These are phyloP conservation scores for Trogon surrucura DNA, from an alignment of 2,113 vertebrate species.

Conservation along the genomic window DNA sequence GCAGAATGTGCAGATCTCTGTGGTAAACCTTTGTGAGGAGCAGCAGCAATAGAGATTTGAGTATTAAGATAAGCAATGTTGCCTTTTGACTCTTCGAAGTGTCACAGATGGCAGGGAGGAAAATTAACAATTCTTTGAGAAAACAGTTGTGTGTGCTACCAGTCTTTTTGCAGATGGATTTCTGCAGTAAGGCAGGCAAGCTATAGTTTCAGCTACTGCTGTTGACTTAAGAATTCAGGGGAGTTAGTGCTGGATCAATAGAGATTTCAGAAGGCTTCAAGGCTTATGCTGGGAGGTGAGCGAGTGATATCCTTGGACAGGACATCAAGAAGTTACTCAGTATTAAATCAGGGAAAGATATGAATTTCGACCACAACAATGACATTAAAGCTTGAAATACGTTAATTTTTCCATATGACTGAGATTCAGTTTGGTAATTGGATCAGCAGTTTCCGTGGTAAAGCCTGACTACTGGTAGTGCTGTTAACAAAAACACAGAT, in stretches of 20 bases:
- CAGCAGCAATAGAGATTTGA: not conserved
- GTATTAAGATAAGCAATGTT: fast-evolving
- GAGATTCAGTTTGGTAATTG: not conserved
- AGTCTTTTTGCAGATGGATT: not conserved
- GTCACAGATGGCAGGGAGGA: not conserved
- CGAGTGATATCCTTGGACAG: not conserved
- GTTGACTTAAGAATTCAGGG: slow-evolving; percentile 22
- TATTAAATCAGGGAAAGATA: not conserved
- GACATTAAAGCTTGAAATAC: not conserved
- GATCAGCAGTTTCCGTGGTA: not conserved
- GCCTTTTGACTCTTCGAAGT: not conserved
- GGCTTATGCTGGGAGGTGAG: not conserved
- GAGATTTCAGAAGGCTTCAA: slow-evolving; percentile 14
- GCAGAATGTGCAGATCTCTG: not conserved
- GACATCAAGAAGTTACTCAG: not conserved
- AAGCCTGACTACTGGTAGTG: not conserved
- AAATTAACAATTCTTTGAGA: slow-evolving; percentile 16
- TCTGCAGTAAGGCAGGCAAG: slow-evolving; percentile 7
- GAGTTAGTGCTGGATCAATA: not conserved
- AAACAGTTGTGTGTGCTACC: not conserved
- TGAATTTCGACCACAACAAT: not conserved
- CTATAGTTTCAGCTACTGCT: not conserved
- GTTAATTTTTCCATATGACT: not conserved
- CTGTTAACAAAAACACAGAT: not conserved
- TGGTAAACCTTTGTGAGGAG: not conserved